These are phyloP conservation scores for Tyria jacobaeae DNA, from an alignment of 2,888 invertebrate genomes.

Conservation along the genomic window DNA sequence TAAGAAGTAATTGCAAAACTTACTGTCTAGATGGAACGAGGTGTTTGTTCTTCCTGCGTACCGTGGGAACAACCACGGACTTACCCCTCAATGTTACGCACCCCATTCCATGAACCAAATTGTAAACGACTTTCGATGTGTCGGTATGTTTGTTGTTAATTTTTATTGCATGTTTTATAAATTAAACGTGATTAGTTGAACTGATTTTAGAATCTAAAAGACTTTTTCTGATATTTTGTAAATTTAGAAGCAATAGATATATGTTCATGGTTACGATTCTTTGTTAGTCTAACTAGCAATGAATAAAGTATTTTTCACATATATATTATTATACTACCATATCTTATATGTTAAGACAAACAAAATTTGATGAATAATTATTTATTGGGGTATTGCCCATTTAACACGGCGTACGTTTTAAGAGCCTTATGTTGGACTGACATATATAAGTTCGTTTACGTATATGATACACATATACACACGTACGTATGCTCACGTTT, in stretches of 20 bases:
- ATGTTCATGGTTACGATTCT: too few relatives aligned
- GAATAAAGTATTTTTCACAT: too few relatives aligned
- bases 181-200: slow-evolving; percentile 4
- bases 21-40: slow-evolving; percentile 20
- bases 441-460: too few relatives aligned
- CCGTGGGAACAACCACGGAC: slow-evolving; percentile 47
- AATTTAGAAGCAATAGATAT: neutral
- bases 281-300: too few relatives aligned
- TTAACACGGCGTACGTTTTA: too few relatives aligned
- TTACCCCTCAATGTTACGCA: slow-evolving; percentile 38
- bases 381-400: too few relatives aligned
- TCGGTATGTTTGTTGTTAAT: slow-evolving; percentile 33
- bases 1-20: slow-evolving; percentile 5
- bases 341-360: too few relatives aligned
- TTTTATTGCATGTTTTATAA: slow-evolving; percentile 13
- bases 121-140: slow-evolving; percentile 40
- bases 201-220: neutral
- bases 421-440: too few relatives aligned
- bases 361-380: too few relatives aligned
- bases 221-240: neutral
- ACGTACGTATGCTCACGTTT: too few relatives aligned
- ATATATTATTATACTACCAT: too few relatives aligned
- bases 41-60: slow-evolving; percentile 29
- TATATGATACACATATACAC: too few relatives aligned
- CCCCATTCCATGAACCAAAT: slow-evolving; percentile 41